These are phyloP conservation scores for Maniola jurtina DNA, from an alignment of 1,140 invertebrate genomes.

Conservation along the genomic window DNA sequence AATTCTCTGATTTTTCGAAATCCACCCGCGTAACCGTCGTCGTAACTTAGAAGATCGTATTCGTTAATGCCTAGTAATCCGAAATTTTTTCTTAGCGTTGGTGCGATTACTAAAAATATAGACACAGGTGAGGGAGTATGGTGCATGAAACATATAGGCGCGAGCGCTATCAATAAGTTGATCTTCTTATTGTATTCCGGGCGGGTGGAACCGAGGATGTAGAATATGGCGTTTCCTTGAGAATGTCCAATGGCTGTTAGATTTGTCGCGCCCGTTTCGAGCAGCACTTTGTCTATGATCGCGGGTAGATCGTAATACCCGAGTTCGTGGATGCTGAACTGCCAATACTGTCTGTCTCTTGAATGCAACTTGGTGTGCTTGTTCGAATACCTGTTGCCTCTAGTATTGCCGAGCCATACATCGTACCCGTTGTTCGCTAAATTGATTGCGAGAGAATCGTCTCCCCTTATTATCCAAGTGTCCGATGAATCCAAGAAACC, in stretches of 20 bases:
- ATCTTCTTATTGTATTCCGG: conserved; percentile 78
- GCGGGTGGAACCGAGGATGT: conserved; percentile 46
- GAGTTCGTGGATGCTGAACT: conserved; percentile 83
- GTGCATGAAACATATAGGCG: conserved; percentile 32
- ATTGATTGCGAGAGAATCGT: conserved; percentile 65
- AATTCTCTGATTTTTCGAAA: neutral
- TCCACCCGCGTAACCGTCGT: neutral
- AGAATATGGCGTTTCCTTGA: conserved; percentile 83
- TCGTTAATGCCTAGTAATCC: neutral
- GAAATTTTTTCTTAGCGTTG: conserved; percentile 9
- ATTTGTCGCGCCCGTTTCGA: conserved; percentile 67
- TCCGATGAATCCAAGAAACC: conserved; percentile 84
- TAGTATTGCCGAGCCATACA: conserved; percentile 84
- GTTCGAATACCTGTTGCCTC: conserved; percentile 83
- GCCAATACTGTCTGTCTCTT: conserved; percentile 69
- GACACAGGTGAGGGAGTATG: conserved; percentile 20
- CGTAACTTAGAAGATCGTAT: conserved; percentile 1
- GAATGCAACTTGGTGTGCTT: conserved; percentile 72
- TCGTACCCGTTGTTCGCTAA: conserved; percentile 79
- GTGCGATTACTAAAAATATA: conserved; percentile 9
- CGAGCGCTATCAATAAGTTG: conserved; percentile 36
- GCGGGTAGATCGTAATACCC: conserved; percentile 80
- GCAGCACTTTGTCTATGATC: conserved; percentile 79
- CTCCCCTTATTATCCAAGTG: conserved; percentile 80
- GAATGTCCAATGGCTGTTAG: conserved; percentile 81